Evolutionary conservation across 2,113 vertebrate genomes (phyloP).

Genomic region (Miniopterus natalensis): DNA sequence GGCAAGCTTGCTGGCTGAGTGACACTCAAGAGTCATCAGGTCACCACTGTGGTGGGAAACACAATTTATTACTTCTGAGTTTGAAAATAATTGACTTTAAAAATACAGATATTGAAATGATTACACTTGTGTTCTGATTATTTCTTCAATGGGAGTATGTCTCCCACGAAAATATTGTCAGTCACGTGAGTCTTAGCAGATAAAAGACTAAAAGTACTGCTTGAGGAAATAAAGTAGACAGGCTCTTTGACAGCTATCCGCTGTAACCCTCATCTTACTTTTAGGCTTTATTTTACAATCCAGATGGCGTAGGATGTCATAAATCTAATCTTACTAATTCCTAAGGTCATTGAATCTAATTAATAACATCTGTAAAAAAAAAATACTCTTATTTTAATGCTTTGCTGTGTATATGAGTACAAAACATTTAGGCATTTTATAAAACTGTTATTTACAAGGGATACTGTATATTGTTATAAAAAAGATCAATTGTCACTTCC

Average conservation of each 20-base stretch:
- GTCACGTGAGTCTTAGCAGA: not conserved
- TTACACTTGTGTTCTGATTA: not conserved
- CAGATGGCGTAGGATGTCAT: not conserved
- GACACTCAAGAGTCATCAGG: not conserved
- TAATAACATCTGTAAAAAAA: not conserved
- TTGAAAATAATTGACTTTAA: slow-evolving; percentile 35
- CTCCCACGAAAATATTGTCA: not conserved
- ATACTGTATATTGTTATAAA: not conserved
- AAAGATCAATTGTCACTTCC: not conserved
- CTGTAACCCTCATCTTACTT: not conserved
- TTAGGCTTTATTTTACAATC: slow-evolving; percentile 19
- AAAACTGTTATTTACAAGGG: not conserved
- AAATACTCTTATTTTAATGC: not conserved
- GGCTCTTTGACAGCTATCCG: not conserved
- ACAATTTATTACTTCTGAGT: not conserved
- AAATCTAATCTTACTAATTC: slow-evolving; percentile 31
- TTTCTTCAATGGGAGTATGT: not conserved
- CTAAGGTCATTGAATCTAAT: not conserved
- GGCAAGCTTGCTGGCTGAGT: not conserved
- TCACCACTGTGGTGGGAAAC: not conserved
- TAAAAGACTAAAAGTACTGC: not conserved
- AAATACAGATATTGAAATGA: not conserved
- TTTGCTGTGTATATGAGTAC: not conserved
- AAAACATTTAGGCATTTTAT: slow-evolving; percentile 20
- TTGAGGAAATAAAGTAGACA: not conserved